Percentiles rank a stretch among this genome's conserved stretches.
Evolutionary conservation across 2,113 vertebrate species (phyloP).

Genomic region (Seriola dumerili): DNA sequence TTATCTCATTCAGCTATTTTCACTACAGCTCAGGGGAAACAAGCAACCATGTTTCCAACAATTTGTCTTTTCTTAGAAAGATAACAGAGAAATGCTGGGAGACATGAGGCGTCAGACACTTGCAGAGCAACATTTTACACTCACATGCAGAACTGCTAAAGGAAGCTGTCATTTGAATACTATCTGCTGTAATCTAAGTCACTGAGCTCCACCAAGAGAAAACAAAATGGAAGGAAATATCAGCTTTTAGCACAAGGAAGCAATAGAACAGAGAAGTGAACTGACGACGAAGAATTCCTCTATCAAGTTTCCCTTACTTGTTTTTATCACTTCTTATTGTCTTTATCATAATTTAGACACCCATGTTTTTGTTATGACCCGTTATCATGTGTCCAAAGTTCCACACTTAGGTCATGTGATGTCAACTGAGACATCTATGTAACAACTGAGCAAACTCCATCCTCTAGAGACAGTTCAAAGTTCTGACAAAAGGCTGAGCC

Average conservation of each 20-base stretch:
- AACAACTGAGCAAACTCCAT: background rate
- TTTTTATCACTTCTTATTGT: background rate
- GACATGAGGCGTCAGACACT: background rate
- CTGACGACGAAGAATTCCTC: too few relatives aligned
- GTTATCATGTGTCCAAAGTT: background rate
- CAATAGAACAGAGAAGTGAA: background rate
- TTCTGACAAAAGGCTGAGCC: too few relatives aligned
- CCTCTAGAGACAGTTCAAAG: background rate
- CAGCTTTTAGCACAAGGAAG: background rate
- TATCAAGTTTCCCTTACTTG: too few relatives aligned
- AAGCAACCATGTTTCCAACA: background rate
- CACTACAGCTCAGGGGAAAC: background rate
- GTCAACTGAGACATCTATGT: background rate
- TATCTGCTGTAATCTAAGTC: slow-evolving; percentile 19
- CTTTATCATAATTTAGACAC: background rate
- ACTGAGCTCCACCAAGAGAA: background rate
- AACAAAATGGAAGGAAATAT: background rate
- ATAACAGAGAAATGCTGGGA: background rate
- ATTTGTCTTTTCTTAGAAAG: background rate
- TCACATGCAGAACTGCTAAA: background rate
- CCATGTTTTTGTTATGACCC: background rate
- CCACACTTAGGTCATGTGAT: background rate
- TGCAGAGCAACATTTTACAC: slow-evolving; percentile 4
- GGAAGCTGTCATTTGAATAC: background rate
- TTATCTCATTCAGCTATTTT: background rate